phyloP scores from a whole-genome alignment of 2,113 vertebrate species.

The Pedetes capensis region DNA sequence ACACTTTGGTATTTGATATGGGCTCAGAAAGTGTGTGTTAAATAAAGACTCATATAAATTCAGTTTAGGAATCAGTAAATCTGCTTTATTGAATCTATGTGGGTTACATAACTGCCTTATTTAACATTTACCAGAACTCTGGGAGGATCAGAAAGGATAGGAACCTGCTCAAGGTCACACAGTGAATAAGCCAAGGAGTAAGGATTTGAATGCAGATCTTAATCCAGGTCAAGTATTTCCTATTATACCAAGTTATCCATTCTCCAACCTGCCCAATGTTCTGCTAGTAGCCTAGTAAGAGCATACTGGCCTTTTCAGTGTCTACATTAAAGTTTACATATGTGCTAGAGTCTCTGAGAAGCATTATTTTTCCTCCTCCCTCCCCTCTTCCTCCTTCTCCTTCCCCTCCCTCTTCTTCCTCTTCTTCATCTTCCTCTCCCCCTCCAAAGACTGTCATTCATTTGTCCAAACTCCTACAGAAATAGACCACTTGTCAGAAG shows the following conservation, averaged over 20 bases:
- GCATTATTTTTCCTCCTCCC: too few relatives aligned
- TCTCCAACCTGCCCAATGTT: background rate
- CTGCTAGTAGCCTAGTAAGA: background rate
- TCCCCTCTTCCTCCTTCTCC: background rate
- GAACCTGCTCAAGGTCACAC: background rate
- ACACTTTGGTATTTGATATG: background rate
- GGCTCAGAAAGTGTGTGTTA: background rate
- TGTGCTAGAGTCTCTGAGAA: background rate
- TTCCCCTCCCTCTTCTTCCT: background rate
- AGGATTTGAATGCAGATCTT: constrained; percentile 17
- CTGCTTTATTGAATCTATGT: background rate
- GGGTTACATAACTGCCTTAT: background rate
- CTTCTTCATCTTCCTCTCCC: background rate
- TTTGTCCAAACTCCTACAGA: background rate
- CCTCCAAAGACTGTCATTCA: background rate
- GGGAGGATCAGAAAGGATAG: background rate
- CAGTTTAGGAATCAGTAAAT: background rate
- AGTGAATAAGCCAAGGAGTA: background rate
- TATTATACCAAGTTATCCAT: background rate
- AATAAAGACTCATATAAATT: background rate
- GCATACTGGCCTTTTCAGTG: background rate
- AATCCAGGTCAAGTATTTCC: background rate
- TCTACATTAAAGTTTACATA: background rate
- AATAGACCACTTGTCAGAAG: background rate
- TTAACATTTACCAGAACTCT: background rate